These are phyloP conservation scores for Pongo abelii DNA, from an alignment of 2,113 vertebrate species.

Conservation along the genomic window DNA sequence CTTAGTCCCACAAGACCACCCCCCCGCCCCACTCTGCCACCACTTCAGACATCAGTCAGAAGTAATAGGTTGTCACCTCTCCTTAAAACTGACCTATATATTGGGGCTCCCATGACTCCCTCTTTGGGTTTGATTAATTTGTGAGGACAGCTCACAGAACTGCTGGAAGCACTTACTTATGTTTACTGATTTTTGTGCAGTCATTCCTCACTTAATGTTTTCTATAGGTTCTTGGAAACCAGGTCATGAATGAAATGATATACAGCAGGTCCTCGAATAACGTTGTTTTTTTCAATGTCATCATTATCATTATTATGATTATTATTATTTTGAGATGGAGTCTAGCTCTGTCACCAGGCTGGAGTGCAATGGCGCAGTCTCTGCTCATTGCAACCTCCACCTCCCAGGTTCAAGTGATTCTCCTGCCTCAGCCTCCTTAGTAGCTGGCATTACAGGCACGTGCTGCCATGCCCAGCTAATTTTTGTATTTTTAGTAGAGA, in stretches of 20 bases:
- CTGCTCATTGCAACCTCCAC: fast-evolving
- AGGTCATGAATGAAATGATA: neutral
- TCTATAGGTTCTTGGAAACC: neutral
- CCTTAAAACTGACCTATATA: neutral
- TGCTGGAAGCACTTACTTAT: neutral
- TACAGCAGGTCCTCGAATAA: neutral
- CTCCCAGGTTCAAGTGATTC: fast-evolving
- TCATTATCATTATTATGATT: neutral
- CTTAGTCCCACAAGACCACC: neutral
- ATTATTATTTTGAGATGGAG: neutral
- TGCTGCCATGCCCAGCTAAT: fast-evolving
- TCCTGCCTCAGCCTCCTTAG: neutral
- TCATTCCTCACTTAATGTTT: neutral
- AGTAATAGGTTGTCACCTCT: neutral
- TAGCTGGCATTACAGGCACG: neutral
- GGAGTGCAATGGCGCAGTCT: neutral
- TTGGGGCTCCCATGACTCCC: neutral
- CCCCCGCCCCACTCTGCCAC: fast-evolving
- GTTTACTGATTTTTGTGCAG: neutral
- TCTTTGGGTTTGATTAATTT: neutral
- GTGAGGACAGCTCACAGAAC: neutral
- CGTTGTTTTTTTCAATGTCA: neutral
- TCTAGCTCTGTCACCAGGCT: neutral
- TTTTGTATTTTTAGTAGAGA: neutral
- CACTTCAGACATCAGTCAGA: neutral